Percentiles rank a stretch among this genome's conserved stretches.
Conservation (phyloP, 2,888 invertebrate species). For the Acleris sparsana region DNA sequence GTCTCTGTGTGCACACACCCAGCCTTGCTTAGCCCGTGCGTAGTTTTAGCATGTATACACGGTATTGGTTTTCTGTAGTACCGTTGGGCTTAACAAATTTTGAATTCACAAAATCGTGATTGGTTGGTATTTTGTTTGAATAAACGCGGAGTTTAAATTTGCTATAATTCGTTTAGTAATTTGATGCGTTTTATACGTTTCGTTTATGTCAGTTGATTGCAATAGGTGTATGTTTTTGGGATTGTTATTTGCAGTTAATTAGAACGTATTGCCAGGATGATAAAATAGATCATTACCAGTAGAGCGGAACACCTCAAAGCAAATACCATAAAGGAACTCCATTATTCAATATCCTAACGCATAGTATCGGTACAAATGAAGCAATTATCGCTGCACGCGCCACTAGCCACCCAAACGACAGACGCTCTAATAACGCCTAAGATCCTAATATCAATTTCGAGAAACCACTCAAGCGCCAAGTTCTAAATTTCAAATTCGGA, state of each 20-base stretch:
- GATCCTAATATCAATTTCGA: conserved; percentile 82
- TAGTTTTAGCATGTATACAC: conserved; percentile 72
- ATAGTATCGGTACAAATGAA: conserved; percentile 77
- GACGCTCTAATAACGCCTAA: conserved; percentile 77
- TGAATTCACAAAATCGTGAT: conserved; percentile 83
- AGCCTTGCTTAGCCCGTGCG: conserved; percentile 77
- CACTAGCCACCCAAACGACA: conserved; percentile 77
- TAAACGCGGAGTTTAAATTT: conserved; percentile 72
- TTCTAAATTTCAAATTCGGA: conserved; percentile 61
- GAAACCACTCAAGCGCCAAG: conserved; percentile 69
- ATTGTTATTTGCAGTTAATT: conserved; percentile 45
- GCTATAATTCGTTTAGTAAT: conserved; percentile 77
- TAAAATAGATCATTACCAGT: conserved; percentile 48
- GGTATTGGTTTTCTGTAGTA: conserved; percentile 81
- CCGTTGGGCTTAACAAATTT: conserved; percentile 79
- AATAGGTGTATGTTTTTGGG: conserved; percentile 39
- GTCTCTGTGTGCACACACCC: conserved; percentile 61
- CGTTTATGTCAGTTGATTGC: conserved; percentile 55
- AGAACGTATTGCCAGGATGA: conserved; percentile 36
- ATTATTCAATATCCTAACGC: conserved; percentile 53
- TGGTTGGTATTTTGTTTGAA: conserved; percentile 80
- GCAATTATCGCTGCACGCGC: conserved; percentile 78
- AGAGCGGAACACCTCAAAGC: conserved; percentile 61
- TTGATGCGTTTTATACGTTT: conserved; percentile 74
- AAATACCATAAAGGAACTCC: conserved; percentile 45